Conservation (phyloP, 1,140 invertebrate genomes). For the Vanessa atalanta region DNA sequence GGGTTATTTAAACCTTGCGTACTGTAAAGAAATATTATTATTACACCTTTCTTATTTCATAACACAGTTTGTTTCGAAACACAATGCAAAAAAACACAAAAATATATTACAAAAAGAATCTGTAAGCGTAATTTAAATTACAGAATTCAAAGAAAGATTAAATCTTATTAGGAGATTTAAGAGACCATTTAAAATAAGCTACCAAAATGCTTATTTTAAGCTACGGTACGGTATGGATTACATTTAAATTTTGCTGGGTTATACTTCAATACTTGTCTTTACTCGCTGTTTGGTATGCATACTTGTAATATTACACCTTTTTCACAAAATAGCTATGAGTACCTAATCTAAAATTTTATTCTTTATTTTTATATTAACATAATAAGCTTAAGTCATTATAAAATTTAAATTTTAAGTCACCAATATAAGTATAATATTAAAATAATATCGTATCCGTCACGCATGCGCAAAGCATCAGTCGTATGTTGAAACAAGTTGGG, state of each 20-base stretch:
- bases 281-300: no score
- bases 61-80: no score
- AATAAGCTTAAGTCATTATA: neutral
- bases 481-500: constrained; percentile 23
- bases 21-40: no score
- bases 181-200: neutral
- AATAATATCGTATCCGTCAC: constrained; percentile 18
- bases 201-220: neutral
- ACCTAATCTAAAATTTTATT: neutral
- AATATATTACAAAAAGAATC: neutral
- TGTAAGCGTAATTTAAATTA: neutral
- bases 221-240: neutral
- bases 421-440: neutral
- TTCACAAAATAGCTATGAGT: neutral
- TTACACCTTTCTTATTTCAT: no score
- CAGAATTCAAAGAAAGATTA: constrained; percentile 11
- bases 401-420: neutral
- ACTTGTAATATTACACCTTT: neutral
- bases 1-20: no score
- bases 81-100: neutral
- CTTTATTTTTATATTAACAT: neutral
- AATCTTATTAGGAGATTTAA: constrained; percentile 5
- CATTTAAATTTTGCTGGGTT: no score
- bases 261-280: no score
- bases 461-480: constrained; percentile 3